Percentiles rank a stretch among this genome's conserved stretches.
These are phyloP conservation scores for Drosophila paranaensis DNA, from an alignment of 2,888 invertebrate genomes.

Conservation along the genomic window DNA sequence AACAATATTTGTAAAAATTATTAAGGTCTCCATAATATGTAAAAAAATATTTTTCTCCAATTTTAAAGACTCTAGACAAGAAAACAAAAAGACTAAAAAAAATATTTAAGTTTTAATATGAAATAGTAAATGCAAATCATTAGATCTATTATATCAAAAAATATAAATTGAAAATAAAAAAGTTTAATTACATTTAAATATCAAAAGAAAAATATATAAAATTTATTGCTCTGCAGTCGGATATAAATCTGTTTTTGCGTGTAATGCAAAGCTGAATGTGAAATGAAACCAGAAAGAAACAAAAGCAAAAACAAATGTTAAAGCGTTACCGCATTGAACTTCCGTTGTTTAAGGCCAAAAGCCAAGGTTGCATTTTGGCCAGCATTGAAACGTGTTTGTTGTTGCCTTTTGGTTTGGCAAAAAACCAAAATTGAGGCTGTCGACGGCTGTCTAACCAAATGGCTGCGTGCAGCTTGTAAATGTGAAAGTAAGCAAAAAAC, in stretches of 20 bases:
- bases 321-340: constrained; percentile 63
- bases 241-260: constrained; percentile 13
- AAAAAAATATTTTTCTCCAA: too few relatives aligned
- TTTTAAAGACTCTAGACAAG: too few relatives aligned
- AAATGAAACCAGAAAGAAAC: neutral
- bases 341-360: constrained; percentile 71
- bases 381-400: constrained; percentile 43
- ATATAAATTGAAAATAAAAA: too few relatives aligned
- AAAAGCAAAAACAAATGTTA: constrained; percentile 34
- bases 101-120: too few relatives aligned
- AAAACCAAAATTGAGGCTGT: constrained; percentile 25
- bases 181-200: too few relatives aligned
- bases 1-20: too few relatives aligned
- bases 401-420: constrained; percentile 39
- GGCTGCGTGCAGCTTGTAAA: constrained; percentile 45
- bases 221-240: constrained; percentile 9
- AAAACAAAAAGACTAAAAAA: too few relatives aligned
- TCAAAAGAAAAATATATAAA: too few relatives aligned
- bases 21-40: too few relatives aligned
- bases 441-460: constrained; percentile 47
- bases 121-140: too few relatives aligned
- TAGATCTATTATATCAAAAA: too few relatives aligned
- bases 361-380: constrained; percentile 70
- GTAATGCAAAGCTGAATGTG: constrained; percentile 15
- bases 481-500: constrained; percentile 42